phyloP scores from a whole-genome alignment of 1,140 invertebrate genomes.

The Drosophila triauraria region DNA sequence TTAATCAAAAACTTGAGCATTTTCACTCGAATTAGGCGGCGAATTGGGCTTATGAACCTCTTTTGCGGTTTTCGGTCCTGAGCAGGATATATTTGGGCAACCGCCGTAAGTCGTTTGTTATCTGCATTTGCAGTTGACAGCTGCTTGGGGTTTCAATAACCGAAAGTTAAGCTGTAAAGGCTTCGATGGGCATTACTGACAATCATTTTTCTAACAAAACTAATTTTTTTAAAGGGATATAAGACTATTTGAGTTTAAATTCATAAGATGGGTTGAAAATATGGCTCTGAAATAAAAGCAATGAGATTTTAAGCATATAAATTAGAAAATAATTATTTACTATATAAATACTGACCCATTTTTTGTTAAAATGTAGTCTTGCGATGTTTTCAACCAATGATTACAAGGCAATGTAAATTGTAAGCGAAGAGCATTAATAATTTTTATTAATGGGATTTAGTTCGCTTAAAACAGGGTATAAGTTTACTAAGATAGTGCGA shows the following conservation, averaged over 20 bases:
- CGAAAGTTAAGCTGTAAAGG: background rate
- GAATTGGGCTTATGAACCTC: background rate
- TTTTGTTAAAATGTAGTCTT: no score
- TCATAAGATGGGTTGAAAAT: no score
- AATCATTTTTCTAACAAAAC: background rate
- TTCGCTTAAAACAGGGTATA: no score
- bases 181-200: background rate
- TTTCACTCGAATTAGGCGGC: slow-evolving; percentile 4
- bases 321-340: no score
- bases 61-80: slow-evolving; percentile 23
- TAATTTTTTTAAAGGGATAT: no score
- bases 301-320: no score
- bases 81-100: slow-evolving; percentile 18
- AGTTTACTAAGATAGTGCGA: no score
- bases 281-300: no score
- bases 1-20: slow-evolving; percentile 39
- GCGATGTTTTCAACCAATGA: no score
- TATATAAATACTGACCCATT: background rate
- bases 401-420: no score
- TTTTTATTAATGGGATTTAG: no score
- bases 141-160: background rate
- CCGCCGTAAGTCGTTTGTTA: slow-evolving; percentile 34
- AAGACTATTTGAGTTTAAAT: background rate
- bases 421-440: no score
- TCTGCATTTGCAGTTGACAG: slow-evolving; percentile 44